A percentile compares a stretch with the other conserved stretches of the same genome.
phyloP scores from a whole-genome alignment of 2,888 invertebrate genomes.

The Campaea margaritaria region DNA sequence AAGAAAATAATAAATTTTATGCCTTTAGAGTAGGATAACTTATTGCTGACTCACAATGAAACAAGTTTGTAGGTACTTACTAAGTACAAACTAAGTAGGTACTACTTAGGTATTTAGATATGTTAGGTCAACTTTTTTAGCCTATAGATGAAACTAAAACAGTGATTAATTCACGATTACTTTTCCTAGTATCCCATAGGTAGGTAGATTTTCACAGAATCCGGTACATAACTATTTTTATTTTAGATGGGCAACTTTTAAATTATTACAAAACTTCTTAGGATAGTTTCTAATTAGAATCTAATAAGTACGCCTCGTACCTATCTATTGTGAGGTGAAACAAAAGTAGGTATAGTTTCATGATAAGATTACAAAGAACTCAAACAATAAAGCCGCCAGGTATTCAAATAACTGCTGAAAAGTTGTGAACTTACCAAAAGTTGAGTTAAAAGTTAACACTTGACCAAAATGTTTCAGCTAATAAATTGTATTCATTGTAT shows the following conservation, averaged over 20 bases:
- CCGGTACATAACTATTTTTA: neutral
- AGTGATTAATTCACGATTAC: too few species aligned
- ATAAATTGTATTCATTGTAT: slow-evolving; percentile 74
- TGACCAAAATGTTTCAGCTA: slow-evolving; percentile 45
- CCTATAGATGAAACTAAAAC: too few species aligned
- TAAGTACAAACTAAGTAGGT: too few species aligned
- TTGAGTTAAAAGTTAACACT: slow-evolving; percentile 52
- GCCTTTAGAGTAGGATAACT: too few species aligned
- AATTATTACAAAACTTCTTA: neutral
- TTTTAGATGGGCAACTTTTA: neutral
- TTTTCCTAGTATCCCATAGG: neutral
- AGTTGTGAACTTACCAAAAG: slow-evolving; percentile 60
- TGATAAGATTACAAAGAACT: slow-evolving; percentile 63
- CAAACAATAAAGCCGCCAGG: slow-evolving; percentile 60
- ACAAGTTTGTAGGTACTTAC: too few species aligned
- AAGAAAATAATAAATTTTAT: too few species aligned
- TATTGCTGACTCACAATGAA: too few species aligned
- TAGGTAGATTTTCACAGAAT: neutral
- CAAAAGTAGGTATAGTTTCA: slow-evolving; percentile 26
- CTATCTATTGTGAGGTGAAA: slow-evolving; percentile 15
- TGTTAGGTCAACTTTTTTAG: too few species aligned
- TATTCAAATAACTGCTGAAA: slow-evolving; percentile 34
- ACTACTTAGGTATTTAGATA: too few species aligned
- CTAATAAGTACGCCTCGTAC: slow-evolving; percentile 31
- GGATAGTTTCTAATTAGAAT: slow-evolving; percentile 39